These are phyloP conservation scores for Amblyornis subalaris DNA, from an alignment of 2,113 vertebrate genomes.

Conservation along the genomic window DNA sequence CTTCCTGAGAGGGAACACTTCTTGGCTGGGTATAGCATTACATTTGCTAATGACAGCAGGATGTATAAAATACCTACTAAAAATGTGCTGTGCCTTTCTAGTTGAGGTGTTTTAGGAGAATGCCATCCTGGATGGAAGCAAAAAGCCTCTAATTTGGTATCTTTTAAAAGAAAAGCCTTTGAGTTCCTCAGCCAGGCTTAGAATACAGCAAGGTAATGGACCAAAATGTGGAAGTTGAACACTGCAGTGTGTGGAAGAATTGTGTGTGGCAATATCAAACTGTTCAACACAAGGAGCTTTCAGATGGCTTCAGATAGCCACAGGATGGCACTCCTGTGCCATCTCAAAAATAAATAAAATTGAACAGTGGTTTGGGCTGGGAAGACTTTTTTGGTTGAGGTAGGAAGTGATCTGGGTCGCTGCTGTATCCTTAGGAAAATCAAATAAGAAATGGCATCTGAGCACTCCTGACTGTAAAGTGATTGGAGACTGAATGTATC, in stretches of 20 bases:
- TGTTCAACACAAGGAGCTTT: fast-evolving
- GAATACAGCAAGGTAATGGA: background rate
- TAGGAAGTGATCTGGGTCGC: background rate
- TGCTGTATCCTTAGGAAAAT: background rate
- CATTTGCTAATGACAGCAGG: background rate
- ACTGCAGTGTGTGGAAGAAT: background rate
- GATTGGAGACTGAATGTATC: background rate
- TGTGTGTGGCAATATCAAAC: background rate
- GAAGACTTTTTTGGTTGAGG: background rate
- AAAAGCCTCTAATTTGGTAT: background rate
- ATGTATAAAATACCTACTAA: background rate
- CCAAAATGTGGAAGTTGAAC: background rate
- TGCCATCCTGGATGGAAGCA: background rate
- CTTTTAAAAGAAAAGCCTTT: background rate
- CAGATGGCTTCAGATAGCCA: background rate
- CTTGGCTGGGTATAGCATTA: background rate
- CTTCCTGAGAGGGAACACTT: background rate
- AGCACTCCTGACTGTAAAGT: background rate
- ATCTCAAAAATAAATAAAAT: background rate
- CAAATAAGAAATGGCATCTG: background rate
- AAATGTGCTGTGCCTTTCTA: background rate
- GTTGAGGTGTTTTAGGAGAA: background rate
- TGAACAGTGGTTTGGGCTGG: background rate
- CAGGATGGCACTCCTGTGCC: slow-evolving; percentile 45
- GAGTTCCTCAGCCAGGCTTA: background rate